Evolutionary conservation across 2,888 invertebrate genomes (phyloP).

Genomic region (Neoscelio sp.): DNA sequence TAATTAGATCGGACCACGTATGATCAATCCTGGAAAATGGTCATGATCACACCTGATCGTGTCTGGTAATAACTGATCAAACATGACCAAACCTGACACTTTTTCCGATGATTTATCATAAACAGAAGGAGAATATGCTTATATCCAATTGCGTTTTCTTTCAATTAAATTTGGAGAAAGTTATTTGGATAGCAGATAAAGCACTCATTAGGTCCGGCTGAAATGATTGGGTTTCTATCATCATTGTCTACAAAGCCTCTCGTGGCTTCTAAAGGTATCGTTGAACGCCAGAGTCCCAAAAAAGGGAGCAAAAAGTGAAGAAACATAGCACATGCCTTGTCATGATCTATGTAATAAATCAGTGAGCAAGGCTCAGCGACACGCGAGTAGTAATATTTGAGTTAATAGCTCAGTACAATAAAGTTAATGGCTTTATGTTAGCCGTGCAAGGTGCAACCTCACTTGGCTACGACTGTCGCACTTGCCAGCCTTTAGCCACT

Average conservation of each 20-base stretch:
- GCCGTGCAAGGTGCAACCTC: slow-evolving; percentile 75
- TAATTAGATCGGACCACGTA: too few species aligned
- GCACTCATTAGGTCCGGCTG: too few species aligned
- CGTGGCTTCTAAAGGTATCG: slow-evolving; percentile 4
- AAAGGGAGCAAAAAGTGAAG: slow-evolving; percentile 54
- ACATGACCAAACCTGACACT: too few species aligned
- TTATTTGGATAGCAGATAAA: too few species aligned
- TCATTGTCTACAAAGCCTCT: not conserved
- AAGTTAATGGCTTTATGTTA: slow-evolving; percentile 83
- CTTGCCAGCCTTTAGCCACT: slow-evolving; percentile 64
- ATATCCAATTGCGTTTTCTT: too few species aligned
- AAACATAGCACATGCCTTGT: slow-evolving; percentile 70
- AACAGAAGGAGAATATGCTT: too few species aligned
- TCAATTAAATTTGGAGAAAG: too few species aligned
- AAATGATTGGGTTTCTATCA: too few species aligned
- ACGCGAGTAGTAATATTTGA: slow-evolving; percentile 83
- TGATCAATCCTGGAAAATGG: too few species aligned
- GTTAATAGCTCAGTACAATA: slow-evolving; percentile 82
- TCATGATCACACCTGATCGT: too few species aligned
- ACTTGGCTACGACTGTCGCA: slow-evolving; percentile 62
- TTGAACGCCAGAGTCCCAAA: slow-evolving; percentile 12
- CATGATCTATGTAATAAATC: slow-evolving; percentile 80
- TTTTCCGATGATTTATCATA: too few species aligned
- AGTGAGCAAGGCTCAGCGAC: slow-evolving; percentile 78
- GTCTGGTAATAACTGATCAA: too few species aligned